These are phyloP conservation scores for Sternarchorhynchus goeldii DNA, from an alignment of 2,797 vertebrate species.

Conservation along the genomic window DNA sequence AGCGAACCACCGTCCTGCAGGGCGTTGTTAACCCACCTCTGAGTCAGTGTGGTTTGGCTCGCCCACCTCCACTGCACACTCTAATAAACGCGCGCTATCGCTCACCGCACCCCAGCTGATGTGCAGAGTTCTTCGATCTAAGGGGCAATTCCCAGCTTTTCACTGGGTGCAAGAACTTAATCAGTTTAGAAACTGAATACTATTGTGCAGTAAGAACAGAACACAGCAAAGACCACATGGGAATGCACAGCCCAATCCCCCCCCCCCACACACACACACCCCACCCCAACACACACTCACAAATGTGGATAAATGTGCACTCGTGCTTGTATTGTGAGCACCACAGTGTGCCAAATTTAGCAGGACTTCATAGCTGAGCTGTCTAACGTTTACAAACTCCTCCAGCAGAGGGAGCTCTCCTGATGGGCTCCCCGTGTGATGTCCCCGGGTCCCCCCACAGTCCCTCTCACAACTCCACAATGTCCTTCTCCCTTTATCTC, in stretches of 20 bases:
- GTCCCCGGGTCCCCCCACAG: neutral
- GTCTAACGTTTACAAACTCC: constrained; percentile 35
- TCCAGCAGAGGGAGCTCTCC: constrained; percentile 11
- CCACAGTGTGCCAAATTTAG: constrained; percentile 5
- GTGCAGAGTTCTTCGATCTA: constrained; percentile 32
- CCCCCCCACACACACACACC: constrained; percentile 10
- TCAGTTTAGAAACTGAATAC: constrained; percentile 35
- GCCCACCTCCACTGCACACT: neutral
- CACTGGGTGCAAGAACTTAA: constrained; percentile 38
- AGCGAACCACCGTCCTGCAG: neutral
- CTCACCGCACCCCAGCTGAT: constrained; percentile 25
- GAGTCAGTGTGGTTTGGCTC: constrained; percentile 6
- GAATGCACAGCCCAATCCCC: neutral
- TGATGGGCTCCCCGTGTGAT: too few species aligned
- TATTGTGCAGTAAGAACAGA: too few species aligned
- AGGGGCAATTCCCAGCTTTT: constrained; percentile 53
- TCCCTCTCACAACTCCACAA: constrained; percentile 1
- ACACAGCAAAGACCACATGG: neutral
- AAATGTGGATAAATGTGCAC: too few species aligned
- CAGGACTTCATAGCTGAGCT: neutral
- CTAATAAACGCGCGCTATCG: constrained; percentile 2
- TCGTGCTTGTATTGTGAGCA: constrained; percentile 12
- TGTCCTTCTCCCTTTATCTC: constrained; percentile 5
- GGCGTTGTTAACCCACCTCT: neutral
- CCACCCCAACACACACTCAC: neutral